These are phyloP conservation scores for Melanotus villosus DNA, from an alignment of 2,888 invertebrate species.

Conservation along the genomic window DNA sequence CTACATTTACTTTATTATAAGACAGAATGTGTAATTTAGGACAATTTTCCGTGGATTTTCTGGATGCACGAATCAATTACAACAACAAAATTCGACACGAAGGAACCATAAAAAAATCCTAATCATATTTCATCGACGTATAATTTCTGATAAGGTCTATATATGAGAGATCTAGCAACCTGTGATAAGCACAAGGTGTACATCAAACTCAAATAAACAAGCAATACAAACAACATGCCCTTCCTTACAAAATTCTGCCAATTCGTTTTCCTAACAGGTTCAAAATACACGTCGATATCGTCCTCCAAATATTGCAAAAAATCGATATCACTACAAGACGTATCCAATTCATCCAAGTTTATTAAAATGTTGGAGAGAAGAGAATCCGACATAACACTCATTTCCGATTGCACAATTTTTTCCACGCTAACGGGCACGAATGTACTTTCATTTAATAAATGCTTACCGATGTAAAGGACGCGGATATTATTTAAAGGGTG, in stretches of 20 bases:
- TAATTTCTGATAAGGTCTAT: constrained; percentile 3
- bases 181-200: constrained; percentile 7
- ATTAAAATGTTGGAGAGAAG: background rate
- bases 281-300: background rate
- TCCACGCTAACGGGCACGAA: constrained; percentile 4
- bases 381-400: background rate
- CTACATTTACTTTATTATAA: too few species aligned
- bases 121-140: constrained; percentile 4
- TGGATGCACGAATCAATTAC: too few species aligned
- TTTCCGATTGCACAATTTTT: constrained; percentile 1
- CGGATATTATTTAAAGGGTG: background rate
- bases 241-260: background rate
- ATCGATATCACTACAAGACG: background rate
- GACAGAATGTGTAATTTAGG: too few species aligned
- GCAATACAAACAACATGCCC: background rate
- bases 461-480: background rate
- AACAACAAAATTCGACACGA: too few species aligned
- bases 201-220: constrained; percentile 8
- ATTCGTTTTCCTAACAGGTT: background rate
- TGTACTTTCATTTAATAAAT: background rate
- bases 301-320: background rate
- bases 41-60: too few species aligned
- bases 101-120: background rate
- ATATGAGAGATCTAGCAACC: background rate
- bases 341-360: background rate